A percentile compares a stretch with the other conserved stretches of the same genome.
These are phyloP conservation scores for Fukomys damarensis DNA, from an alignment of 2,113 vertebrate species.

Conservation along the genomic window DNA sequence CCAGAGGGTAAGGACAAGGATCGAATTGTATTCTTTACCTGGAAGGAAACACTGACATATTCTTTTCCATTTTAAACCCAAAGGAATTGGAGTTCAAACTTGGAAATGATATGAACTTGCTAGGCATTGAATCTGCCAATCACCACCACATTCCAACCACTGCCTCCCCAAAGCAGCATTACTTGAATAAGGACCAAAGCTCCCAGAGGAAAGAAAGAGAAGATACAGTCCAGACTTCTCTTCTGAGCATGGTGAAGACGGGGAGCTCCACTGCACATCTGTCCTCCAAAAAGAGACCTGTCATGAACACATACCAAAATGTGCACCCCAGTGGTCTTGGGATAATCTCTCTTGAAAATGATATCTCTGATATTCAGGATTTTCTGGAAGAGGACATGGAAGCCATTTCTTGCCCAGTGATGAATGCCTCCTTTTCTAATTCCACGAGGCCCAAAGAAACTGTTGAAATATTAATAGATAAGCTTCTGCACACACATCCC, in stretches of 20 bases:
- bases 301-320: not conserved
- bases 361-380: not conserved
- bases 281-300: not conserved
- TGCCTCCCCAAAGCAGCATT: constrained; percentile 35
- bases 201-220: constrained; percentile 46
- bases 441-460: not conserved
- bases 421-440: not conserved
- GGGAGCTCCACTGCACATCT: not conserved
- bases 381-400: constrained; percentile 62
- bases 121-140: constrained; percentile 62
- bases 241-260: constrained; percentile 69
- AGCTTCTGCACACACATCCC: constrained; percentile 86
- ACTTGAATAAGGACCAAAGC: constrained; percentile 69
- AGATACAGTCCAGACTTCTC: constrained; percentile 36
- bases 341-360: not conserved
- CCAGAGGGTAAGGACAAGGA: not conserved
- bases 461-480: constrained; percentile 73
- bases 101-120: constrained; percentile 79
- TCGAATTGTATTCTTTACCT: not conserved
- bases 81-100: constrained; percentile 86
- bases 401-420: constrained; percentile 72
- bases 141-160: constrained; percentile 78
- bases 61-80: constrained; percentile 77
- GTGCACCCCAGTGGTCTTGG: not conserved
- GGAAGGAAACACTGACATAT: not conserved